These are phyloP conservation scores for Leptatherina wallacei DNA, from an alignment of 2,797 vertebrate genomes.

Conservation along the genomic window DNA sequence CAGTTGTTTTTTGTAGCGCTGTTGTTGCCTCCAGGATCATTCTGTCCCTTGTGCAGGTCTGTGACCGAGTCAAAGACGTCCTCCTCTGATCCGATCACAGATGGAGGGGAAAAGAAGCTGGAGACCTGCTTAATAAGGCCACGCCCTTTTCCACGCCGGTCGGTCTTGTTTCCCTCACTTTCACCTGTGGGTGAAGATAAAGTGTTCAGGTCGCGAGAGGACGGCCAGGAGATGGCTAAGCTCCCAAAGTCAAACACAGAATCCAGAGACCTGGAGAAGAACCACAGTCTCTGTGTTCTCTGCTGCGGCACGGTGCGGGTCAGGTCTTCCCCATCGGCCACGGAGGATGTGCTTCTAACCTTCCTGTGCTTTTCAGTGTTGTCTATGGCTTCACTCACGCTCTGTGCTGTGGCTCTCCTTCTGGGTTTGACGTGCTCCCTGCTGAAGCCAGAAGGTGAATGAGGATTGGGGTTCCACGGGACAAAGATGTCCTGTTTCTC, in stretches of 20 bases:
- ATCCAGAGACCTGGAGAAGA: constrained; percentile 86
- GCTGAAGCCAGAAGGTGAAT: constrained; percentile 45
- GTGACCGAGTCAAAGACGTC: constrained; percentile 76
- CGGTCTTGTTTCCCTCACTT: constrained; percentile 38
- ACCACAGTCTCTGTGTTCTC: constrained; percentile 77
- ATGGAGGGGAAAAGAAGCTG: constrained; percentile 78
- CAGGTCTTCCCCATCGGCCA: constrained; percentile 74
- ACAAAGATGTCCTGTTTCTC: constrained; percentile 89
- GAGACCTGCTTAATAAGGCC: constrained; percentile 79
- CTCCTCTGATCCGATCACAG: constrained; percentile 81
- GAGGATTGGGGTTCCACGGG: constrained; percentile 84
- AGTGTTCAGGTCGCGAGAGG: constrained; percentile 75
- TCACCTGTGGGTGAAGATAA: constrained; percentile 68
- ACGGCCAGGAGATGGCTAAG: constrained; percentile 70
- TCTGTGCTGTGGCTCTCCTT: constrained; percentile 65
- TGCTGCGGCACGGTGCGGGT: constrained; percentile 60
- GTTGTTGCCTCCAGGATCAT: constrained; percentile 17
- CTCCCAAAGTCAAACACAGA: constrained; percentile 81
- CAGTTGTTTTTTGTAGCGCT: constrained; percentile 12
- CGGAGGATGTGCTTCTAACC: constrained; percentile 78
- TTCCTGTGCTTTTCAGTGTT: constrained; percentile 80
- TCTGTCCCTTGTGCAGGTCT: constrained; percentile 62
- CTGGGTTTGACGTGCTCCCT: constrained; percentile 43
- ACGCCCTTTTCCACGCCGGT: constrained; percentile 47
- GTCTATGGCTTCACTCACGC: constrained; percentile 60